A percentile compares a stretch with the other conserved stretches of the same genome.
These are phyloP conservation scores for Coptodon rendalli DNA, from an alignment of 2,113 vertebrate genomes.

Conservation along the genomic window DNA sequence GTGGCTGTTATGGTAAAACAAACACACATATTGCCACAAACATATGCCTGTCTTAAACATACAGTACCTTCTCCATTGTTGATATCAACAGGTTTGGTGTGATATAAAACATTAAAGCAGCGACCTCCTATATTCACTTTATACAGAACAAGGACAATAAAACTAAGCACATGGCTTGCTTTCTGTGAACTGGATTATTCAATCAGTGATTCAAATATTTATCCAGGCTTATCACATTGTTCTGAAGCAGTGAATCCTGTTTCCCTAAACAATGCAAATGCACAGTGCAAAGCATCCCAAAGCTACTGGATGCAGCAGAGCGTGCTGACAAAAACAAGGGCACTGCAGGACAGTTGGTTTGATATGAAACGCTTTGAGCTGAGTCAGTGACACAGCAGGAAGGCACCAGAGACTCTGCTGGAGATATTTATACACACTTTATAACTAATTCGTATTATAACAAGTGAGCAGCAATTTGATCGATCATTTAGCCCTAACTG, in stretches of 20 bases:
- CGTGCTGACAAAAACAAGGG: constrained; percentile 24
- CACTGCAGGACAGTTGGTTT: constrained; percentile 23
- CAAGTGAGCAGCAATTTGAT: background rate
- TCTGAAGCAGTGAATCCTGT: constrained; percentile 31
- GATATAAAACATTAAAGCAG: constrained; percentile 1
- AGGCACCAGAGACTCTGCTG: constrained; percentile 7
- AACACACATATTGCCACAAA: background rate
- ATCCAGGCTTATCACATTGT: constrained; percentile 56
- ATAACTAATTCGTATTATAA: background rate
- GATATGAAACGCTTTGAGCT: constrained; percentile 19
- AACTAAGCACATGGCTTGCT: constrained; percentile 10
- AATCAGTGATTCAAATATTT: constrained; percentile 47
- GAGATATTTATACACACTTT: background rate
- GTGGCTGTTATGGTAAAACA: background rate
- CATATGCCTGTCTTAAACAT: background rate
- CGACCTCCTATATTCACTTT: constrained; percentile 15
- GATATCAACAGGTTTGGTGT: background rate
- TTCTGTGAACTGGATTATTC: constrained; percentile 21
- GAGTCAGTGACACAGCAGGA: constrained; percentile 8
- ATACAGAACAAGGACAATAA: constrained; percentile 31
- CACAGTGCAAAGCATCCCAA: constrained; percentile 19
- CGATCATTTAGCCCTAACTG: background rate
- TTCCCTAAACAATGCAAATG: constrained; percentile 41
- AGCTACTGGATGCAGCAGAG: constrained; percentile 11
- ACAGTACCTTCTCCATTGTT: constrained; percentile 20